Evolutionary conservation across 2,113 vertebrate species (phyloP).

Genomic region (Rhabdomys dilectus): DNA sequence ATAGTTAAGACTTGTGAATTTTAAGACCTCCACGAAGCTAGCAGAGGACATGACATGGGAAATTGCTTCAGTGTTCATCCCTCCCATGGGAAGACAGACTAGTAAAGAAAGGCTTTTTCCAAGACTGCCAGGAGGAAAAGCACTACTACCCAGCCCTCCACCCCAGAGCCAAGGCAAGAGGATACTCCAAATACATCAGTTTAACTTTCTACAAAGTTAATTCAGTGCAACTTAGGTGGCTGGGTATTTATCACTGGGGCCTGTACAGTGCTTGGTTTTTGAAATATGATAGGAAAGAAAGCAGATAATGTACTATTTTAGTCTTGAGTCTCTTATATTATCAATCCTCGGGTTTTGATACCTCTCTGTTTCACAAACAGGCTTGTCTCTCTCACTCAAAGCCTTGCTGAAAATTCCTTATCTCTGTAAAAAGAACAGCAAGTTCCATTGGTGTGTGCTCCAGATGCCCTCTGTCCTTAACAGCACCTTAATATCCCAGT

Average conservation of each 20-base stretch:
- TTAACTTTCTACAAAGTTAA: slow-evolving; percentile 2
- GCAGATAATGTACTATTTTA: background rate
- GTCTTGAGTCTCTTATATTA: background rate
- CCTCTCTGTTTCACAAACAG: background rate
- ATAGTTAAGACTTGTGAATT: slow-evolving; percentile 65
- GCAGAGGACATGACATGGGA: background rate
- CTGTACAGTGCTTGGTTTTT: background rate
- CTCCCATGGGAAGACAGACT: background rate
- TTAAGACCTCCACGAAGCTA: slow-evolving; percentile 41
- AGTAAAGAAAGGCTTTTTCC: slow-evolving; percentile 10
- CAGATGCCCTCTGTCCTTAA: background rate
- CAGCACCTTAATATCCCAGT: slow-evolving; percentile 16
- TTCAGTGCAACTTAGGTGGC: background rate
- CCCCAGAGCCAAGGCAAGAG: background rate
- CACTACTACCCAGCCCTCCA: accelerated
- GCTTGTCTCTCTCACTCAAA: background rate
- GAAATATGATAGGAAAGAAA: background rate
- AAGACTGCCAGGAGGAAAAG: slow-evolving; percentile 32
- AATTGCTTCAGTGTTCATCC: slow-evolving; percentile 18
- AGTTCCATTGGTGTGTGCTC: background rate
- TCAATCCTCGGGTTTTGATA: background rate
- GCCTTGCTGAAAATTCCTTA: background rate
- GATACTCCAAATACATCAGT: background rate
- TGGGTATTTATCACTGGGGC: background rate
- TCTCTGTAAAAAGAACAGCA: slow-evolving; percentile 17